Base-by-base conservation (phyloP, 1,140 invertebrate genomes). In the Zaprionus inermis region DNA sequence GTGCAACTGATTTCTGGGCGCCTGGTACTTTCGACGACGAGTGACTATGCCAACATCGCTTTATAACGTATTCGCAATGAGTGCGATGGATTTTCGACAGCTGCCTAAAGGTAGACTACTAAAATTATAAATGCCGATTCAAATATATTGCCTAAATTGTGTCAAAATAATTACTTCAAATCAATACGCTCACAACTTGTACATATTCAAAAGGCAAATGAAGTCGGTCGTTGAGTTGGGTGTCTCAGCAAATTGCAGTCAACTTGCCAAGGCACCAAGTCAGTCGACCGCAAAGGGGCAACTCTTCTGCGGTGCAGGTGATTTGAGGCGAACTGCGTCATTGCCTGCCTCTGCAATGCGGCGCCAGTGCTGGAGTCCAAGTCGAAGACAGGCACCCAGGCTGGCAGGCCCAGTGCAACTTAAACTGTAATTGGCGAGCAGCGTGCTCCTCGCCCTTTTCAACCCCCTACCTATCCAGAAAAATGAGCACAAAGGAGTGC, bases 351-450 rank as follows among this genome's bases (percentile, higher is more conserved):
- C 83, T 86, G 82, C 82, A 86, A 73, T 86, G 82, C 82, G 83
- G 59, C 69, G 78, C 67, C 69, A 52, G 30, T 44, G 61, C 3
- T 6, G 28, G 6, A 32, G 4, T 60, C 66, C 59, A 78, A 78
- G 59, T 68, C 60, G 55, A 52, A 78, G 76, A 72, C 55, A 59
- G 44, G 32, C 64, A 22, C 41, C 10, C 58, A 38, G 30, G 18
- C 41, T 5, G 67, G 30, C 34, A 56, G 38, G 6, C 38, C 38
- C 63, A 24, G 41, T 54, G 46, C 72, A 81, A 77, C 81, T 74
- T 79, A 69, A 81, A 66, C 83, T 65, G 79, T 86, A 86, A 86
- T 86, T 88, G 83, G 83, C 83, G 52, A 57, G 16, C 55, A 52
- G n/a, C 18, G 14, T 20, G 18, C 32, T 6, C 16, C 36, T 30